Conservation (phyloP, 2,113 vertebrate genomes). For the Xiphophorus couchianus region DNA sequence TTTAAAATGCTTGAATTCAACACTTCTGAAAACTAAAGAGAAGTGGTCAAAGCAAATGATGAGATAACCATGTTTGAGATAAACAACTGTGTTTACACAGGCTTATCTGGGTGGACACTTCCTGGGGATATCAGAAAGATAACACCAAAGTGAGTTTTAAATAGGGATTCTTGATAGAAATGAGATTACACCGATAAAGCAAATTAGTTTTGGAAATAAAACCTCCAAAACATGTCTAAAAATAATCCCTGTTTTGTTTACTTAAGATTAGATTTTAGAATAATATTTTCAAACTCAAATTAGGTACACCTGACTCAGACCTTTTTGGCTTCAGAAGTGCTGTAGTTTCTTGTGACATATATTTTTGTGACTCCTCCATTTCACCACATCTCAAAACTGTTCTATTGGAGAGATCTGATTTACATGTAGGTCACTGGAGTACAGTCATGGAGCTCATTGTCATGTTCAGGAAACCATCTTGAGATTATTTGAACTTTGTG, state of each 20-base stretch:
- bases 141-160: constrained; percentile 2
- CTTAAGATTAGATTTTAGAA: too few species aligned
- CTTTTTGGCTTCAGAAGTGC: neutral
- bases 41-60: constrained; percentile 12
- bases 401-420: too few species aligned
- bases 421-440: too few species aligned
- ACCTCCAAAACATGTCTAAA: constrained; percentile 2
- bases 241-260: neutral
- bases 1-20: neutral
- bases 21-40: neutral
- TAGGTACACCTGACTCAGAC: neutral
- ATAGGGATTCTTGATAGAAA: constrained; percentile 2
- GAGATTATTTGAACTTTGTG: too few species aligned
- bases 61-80: constrained; percentile 31
- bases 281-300: neutral
- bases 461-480: too few species aligned
- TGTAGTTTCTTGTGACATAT: neutral
- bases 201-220: neutral
- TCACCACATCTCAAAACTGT: too few species aligned
- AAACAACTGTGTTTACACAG: constrained; percentile 4
- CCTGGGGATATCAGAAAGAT: constrained; percentile 33
- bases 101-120: constrained; percentile 52
- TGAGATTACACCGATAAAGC: constrained; percentile 5
- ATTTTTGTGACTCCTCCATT: neutral
- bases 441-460: too few species aligned